These are phyloP conservation scores for Otus sunia DNA, from an alignment of 2,113 vertebrate genomes.

Conservation along the genomic window DNA sequence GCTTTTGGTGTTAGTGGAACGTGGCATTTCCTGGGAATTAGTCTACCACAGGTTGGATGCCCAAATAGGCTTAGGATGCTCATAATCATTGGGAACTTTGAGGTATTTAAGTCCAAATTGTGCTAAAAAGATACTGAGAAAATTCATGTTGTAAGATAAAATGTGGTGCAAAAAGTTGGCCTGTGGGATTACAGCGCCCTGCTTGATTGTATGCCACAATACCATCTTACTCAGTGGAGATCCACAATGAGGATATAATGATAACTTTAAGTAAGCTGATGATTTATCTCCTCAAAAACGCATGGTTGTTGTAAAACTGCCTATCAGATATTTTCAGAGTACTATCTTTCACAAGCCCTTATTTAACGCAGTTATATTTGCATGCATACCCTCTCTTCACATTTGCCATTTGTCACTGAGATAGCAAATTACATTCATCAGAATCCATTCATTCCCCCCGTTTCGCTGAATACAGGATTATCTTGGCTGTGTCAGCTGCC, in stretches of 20 bases:
- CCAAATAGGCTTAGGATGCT: background rate
- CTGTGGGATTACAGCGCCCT: background rate
- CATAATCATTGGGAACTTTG: background rate
- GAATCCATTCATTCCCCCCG: constrained; percentile 64
- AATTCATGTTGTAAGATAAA: background rate
- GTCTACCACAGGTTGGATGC: background rate
- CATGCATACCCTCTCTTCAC: constrained; percentile 59
- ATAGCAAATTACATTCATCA: constrained; percentile 75
- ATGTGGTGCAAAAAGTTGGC: background rate
- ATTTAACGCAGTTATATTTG: constrained; percentile 68
- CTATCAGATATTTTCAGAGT: constrained; percentile 51
- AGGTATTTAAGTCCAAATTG: background rate
- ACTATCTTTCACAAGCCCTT: constrained; percentile 55
- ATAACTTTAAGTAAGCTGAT: constrained; percentile 47
- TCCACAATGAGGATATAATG: constrained; percentile 44
- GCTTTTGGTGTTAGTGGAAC: background rate
- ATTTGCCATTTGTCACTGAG: constrained; percentile 71
- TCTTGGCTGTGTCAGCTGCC: constrained; percentile 75
- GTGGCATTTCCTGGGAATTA: background rate
- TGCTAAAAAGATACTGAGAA: background rate
- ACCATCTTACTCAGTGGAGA: background rate
- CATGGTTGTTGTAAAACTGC: constrained; percentile 38
- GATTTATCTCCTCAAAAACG: constrained; percentile 44
- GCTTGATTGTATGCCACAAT: constrained; percentile 20
- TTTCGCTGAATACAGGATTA: constrained; percentile 75